Percentiles rank a stretch among this genome's conserved stretches.
Conservation (phyloP, 1,140 invertebrate species). For the Samia ricini region DNA sequence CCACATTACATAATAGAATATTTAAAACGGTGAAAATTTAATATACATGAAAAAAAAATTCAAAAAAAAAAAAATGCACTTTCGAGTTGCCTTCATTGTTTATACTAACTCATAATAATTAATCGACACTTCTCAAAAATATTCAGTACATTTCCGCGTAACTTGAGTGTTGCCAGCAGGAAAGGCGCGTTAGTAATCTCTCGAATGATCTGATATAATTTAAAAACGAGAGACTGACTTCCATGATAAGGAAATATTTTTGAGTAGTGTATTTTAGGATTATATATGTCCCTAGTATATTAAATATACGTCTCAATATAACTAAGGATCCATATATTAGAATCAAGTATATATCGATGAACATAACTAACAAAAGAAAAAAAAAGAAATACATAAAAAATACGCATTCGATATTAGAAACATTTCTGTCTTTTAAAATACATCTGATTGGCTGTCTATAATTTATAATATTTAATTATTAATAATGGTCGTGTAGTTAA, state of each 20-base stretch:
- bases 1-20: slow-evolving; percentile 44
- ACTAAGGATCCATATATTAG: neutral
- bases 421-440: slow-evolving; percentile 14
- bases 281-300: neutral
- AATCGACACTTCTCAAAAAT: slow-evolving; percentile 20
- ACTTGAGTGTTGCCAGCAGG: neutral
- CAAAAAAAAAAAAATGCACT: slow-evolving; percentile 33
- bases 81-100: slow-evolving; percentile 58
- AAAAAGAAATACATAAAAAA: neutral
- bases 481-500: slow-evolving; percentile 40
- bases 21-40: slow-evolving; percentile 51
- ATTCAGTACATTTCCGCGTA: slow-evolving; percentile 9
- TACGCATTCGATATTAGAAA: neutral
- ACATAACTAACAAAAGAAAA: too few species aligned
- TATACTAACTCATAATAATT: slow-evolving; percentile 1
- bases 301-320: neutral
- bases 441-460: slow-evolving; percentile 51
- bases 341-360: neutral
- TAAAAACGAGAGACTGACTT: slow-evolving; percentile 23
- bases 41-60: slow-evolving; percentile 29
- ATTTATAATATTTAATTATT: slow-evolving; percentile 10
- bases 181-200: slow-evolving; percentile 12
- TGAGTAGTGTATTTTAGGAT: slow-evolving; percentile 20
- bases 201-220: slow-evolving; percentile 40
- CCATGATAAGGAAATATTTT: slow-evolving; percentile 21